Evolutionary conservation across 2,797 vertebrate genomes (phyloP).

Genomic region (Leucoraja ocellata): DNA sequence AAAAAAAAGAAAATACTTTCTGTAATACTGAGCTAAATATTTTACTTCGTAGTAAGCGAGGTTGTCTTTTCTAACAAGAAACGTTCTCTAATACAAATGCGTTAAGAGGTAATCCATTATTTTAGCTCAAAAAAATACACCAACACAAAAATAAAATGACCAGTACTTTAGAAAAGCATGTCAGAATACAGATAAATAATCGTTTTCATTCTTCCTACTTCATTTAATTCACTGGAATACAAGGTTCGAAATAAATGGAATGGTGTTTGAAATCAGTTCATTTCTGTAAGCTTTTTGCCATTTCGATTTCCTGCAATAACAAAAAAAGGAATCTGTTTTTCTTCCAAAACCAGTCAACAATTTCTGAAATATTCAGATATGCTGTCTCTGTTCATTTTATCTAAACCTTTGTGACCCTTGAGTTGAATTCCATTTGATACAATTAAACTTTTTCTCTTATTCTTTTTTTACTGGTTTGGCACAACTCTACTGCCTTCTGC

Average conservation of each 20-base stretch:
- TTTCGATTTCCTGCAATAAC: slow-evolving; percentile 25
- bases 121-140: neutral
- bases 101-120: neutral
- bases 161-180: neutral
- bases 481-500: too few relatives aligned
- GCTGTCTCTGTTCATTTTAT: neutral
- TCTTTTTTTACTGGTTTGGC: too few relatives aligned
- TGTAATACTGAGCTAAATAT: neutral
- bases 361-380: neutral
- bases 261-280: slow-evolving; percentile 3
- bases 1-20: neutral
- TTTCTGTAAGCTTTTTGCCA: neutral
- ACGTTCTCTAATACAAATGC: neutral
- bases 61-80: neutral
- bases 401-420: neutral
- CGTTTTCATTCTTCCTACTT: neutral
- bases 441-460: neutral
- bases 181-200: neutral
- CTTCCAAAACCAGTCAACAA: neutral
- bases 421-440: neutral
- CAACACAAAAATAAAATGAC: neutral
- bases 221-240: neutral
- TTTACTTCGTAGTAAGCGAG: neutral
- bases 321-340: neutral
- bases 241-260: neutral